Conservation (phyloP, 2,888 invertebrate species). For the Drosophila setosimentum region DNA sequence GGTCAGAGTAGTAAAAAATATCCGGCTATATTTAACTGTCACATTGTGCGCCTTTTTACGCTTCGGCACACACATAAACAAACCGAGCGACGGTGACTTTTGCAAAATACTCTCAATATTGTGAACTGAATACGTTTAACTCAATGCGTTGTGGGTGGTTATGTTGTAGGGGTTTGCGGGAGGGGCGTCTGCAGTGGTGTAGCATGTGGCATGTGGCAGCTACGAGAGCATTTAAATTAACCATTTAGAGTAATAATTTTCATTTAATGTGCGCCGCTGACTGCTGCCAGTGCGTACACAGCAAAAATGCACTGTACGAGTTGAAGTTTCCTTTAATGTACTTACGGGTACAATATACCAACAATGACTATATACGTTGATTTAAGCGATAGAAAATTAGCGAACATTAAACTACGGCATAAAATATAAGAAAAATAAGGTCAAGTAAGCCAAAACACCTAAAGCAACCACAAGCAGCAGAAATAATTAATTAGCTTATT, state of each 20-base stretch:
- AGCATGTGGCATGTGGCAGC: conserved; percentile 24
- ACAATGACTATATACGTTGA: background rate
- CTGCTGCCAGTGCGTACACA: conserved; percentile 4
- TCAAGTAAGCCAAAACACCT: background rate
- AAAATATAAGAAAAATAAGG: background rate
- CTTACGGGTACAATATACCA: background rate
- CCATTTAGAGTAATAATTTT: conserved; percentile 43
- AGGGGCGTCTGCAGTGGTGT: background rate
- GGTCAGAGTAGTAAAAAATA: conserved; percentile 60
- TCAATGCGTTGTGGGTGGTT: background rate
- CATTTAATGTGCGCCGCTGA: conserved; percentile 27
- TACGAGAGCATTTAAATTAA: conserved; percentile 59
- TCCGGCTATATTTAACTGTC: conserved; percentile 75
- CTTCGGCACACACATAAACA: conserved; percentile 75
- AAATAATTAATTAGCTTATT: background rate
- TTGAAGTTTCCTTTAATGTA: background rate
- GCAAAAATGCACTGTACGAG: background rate
- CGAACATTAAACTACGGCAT: background rate
- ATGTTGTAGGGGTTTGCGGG: background rate
- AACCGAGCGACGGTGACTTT: conserved; percentile 53
- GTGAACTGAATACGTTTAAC: conserved; percentile 64
- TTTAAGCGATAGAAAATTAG: background rate
- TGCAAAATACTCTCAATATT: conserved; percentile 61
- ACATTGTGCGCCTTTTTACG: conserved; percentile 71
- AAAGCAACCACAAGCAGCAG: background rate